Percentiles rank a stretch among this genome's conserved stretches.
Conservation (phyloP, 2,113 vertebrate genomes). For the Nycticryphes semicollaris region DNA sequence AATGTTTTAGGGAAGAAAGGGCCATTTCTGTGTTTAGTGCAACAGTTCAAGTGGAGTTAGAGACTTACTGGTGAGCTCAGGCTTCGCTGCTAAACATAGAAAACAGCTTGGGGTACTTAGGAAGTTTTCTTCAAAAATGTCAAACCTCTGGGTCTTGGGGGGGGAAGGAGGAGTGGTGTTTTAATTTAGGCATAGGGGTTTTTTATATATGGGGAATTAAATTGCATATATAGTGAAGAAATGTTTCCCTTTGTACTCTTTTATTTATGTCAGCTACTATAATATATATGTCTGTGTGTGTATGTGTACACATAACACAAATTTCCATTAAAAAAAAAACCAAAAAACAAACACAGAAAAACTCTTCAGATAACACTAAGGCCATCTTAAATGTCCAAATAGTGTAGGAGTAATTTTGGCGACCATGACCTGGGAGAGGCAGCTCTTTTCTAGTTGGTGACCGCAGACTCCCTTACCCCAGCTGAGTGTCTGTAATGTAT, state of each 20-base stretch:
- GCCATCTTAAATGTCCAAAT: background rate
- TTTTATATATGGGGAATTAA: background rate
- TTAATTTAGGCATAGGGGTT: background rate
- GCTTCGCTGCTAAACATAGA: background rate
- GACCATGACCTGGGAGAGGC: background rate
- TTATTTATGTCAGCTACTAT: background rate
- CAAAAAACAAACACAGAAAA: background rate
- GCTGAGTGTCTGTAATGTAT: background rate
- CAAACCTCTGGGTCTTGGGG: background rate
- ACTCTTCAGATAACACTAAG: background rate
- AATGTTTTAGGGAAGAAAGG: conserved; percentile 33
- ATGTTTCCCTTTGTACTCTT: background rate
- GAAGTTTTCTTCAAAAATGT: background rate
- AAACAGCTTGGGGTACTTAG: background rate
- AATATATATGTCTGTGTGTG: background rate
- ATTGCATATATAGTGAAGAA: background rate
- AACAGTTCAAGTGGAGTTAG: conserved; percentile 32
- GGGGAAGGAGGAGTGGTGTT: background rate
- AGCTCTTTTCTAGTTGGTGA: background rate
- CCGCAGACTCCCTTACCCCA: background rate
- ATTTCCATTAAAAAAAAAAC: background rate
- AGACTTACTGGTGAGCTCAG: background rate
- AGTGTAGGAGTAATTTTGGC: background rate
- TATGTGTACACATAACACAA: background rate
- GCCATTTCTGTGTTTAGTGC: conserved; percentile 36